These are phyloP conservation scores for Poecilia picta DNA, from an alignment of 2,797 vertebrate species.

Conservation along the genomic window DNA sequence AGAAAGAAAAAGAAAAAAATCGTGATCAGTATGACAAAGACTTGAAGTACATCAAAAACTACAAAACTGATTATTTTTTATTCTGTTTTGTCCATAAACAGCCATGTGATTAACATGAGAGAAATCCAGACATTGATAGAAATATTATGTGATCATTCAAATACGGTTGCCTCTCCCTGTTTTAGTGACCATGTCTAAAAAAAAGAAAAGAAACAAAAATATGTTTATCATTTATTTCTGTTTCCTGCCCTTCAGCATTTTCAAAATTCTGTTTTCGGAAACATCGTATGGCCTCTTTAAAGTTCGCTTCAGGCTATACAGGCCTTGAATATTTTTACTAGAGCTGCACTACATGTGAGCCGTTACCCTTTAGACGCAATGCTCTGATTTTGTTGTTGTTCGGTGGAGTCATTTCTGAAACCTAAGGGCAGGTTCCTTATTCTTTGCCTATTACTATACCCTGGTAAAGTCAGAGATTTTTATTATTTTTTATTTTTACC, in stretches of 20 bases:
- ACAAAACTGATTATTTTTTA: neutral
- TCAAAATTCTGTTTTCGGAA: neutral
- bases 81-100: neutral
- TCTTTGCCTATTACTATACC: conserved; percentile 43
- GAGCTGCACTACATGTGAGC: conserved; percentile 48
- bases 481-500: conserved; percentile 5
- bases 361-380: conserved; percentile 46
- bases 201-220: neutral
- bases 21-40: neutral
- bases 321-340: conserved; percentile 59
- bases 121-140: neutral
- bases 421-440: conserved; percentile 32
- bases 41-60: neutral
- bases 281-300: neutral
- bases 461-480: neutral
- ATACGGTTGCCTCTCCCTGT: neutral
- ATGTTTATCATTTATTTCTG: neutral
- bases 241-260: neutral
- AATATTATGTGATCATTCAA: neutral
- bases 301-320: conserved; percentile 10
- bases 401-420: conserved; percentile 51
- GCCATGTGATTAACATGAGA: neutral
- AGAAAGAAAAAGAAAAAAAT: neutral
- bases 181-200: neutral
- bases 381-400: conserved; percentile 50